Evolutionary conservation across 2,113 vertebrate genomes (phyloP), one percentile per base, ranked within the genome.

Genomic region (Australoheros scitulus): DNA sequence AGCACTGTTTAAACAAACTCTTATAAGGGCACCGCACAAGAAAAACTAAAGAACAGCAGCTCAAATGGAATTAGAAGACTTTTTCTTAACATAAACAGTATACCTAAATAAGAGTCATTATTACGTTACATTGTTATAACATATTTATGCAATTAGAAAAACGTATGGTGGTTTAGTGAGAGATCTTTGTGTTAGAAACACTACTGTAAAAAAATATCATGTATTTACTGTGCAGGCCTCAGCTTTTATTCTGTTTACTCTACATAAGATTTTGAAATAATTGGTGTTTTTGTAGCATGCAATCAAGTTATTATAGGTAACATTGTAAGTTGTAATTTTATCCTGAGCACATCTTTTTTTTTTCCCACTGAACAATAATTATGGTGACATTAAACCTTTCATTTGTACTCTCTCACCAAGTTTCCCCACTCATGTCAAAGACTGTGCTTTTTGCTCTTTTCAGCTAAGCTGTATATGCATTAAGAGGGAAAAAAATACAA

Each of bases 301-400:
- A 52, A 14, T 64, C 6, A 58, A 32, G 3, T 29, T 63, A 75
- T 57, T 76, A n/a, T 32, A 63, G 11, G 68, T 55, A 72, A 14
- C 7, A 3, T 50, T 70, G 26, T 32, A 32, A 52, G 13, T 3
- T 82, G 34, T 82, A 63, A 82, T 63, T 82, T 72, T 72, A 47
- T 72, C 32, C 11, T 7, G 17, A 36, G 22, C 11, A 81, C 5
- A 50, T 75, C 24, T 34, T 34, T 34, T 36, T 36, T 41, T 26
- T 81, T 81, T 63, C 11, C 8, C 47, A 56, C 58, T 75, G 58
- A 81, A 34, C 15, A 61, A 61, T 36, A 61, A 76, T 57, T 76
- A n/a, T 63, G 32, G 0, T 55, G 38, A 38, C 17, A 36, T 57
- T 61, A 14, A 32, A 57, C 11, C 4, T 15, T 22, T 29, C 14